Evolutionary conservation across 2,113 vertebrate genomes (phyloP).

Genomic region (Albula goreensis): DNA sequence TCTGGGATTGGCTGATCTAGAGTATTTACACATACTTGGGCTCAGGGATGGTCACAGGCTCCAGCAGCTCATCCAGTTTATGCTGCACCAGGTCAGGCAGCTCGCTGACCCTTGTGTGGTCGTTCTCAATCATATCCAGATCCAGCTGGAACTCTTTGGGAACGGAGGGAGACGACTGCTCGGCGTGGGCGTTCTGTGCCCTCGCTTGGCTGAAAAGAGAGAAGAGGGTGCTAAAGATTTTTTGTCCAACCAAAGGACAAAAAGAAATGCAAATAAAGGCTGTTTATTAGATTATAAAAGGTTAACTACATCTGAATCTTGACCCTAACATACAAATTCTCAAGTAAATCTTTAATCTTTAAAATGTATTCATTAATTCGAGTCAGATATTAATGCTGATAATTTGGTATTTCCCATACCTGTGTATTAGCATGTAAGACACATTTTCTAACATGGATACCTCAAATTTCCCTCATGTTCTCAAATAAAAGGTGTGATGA

Average conservation of each 20-base stretch:
- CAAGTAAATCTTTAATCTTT: too few species aligned
- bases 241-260: neutral
- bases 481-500: too few species aligned
- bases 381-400: too few species aligned
- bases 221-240: neutral
- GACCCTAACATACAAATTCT: too few species aligned
- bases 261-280: neutral
- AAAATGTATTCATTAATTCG: too few species aligned
- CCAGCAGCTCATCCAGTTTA: slow-evolving; percentile 95
- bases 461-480: too few species aligned
- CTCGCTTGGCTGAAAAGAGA: slow-evolving; percentile 83
- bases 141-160: slow-evolving; percentile 95
- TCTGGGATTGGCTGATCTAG: too few species aligned
- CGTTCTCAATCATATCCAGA: slow-evolving; percentile 94
- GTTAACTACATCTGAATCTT: neutral
- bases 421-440: too few species aligned
- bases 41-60: slow-evolving; percentile 92
- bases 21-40: slow-evolving; percentile 77
- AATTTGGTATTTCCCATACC: too few species aligned
- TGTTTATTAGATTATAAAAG: neutral
- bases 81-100: slow-evolving; percentile 95
- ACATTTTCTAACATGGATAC: too few species aligned
- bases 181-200: slow-evolving; percentile 78
- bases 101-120: slow-evolving; percentile 83
- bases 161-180: slow-evolving; percentile 75